Evolutionary conservation across 2,797 vertebrate species (phyloP), one percentile per base, ranked within the genome.

Genomic region (Telmatherina bonti): DNA sequence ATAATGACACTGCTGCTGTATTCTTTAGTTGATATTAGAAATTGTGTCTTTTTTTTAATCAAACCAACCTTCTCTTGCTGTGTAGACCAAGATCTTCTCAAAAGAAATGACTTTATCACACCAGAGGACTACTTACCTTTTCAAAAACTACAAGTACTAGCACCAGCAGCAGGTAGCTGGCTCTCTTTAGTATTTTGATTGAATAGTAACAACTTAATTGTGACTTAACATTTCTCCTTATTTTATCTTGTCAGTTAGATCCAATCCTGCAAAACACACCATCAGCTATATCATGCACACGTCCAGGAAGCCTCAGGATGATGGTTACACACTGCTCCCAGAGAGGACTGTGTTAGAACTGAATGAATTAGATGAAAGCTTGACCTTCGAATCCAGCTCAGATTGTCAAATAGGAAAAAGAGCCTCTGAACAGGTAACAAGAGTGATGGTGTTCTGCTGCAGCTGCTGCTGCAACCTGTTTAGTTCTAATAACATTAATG

Each of bases 51-150:
- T 16, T 79, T 64, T 78, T 51, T 78, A 98, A 96, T 95, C 67
- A 84, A 94, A 63, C 94, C 95, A 1, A 81, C 91, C 53, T 96
- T 96, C 77, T 82, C 84, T 64, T 94, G 93, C 93, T 96, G 93
- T 75, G 92, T 97, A 41, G 94, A 98, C 89, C 92, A 79, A 1
- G 73, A 92, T 20, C 88, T 97, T 66, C 95, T 99, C 2, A 87
- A 85, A 88, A 94, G 84, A 55, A 91, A 96, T 69, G 85, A 95
- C 74, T 87, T 99, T 79, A 96, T 95, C 76, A 94, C 93, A 59
- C 96, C 96, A 0, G 88, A 93, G 22, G 96, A 97, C 87, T 98
- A 97, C 67, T 93, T 94, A 79, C 75, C 75, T 0, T 85, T 93
- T 3, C 77, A 78, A 10, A 54, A 68, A 35, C 80, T 89, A 11